These are phyloP conservation scores for Glyphotaelius pellucidus DNA, from an alignment of 2,888 invertebrate genomes.

Conservation along the genomic window DNA sequence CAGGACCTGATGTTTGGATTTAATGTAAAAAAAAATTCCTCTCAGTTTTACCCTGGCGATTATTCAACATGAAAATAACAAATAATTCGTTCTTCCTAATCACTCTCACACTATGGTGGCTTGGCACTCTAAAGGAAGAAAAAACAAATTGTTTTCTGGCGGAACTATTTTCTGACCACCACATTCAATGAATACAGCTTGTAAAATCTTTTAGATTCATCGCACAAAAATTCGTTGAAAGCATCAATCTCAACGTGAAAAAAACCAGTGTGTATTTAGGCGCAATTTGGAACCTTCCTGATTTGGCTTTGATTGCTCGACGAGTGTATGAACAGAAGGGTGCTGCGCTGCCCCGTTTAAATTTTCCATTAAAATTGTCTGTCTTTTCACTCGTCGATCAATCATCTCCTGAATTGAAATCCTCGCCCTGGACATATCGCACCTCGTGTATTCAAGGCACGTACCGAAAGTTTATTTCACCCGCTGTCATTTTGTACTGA, in stretches of 20 bases:
- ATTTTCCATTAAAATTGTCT: conserved; percentile 54
- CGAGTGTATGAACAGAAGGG: neutral
- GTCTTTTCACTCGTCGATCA: conserved; percentile 64
- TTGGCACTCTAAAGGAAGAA: too few relatives aligned
- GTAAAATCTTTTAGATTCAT: neutral
- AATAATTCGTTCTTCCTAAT: too few relatives aligned
- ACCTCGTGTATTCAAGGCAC: conserved; percentile 4
- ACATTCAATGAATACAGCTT: neutral
- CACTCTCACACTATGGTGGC: too few relatives aligned
- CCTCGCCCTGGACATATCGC: neutral
- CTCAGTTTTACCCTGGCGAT: too few relatives aligned
- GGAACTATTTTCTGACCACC: neutral
- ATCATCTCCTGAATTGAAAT: conserved; percentile 64
- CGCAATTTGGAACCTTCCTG: neutral
- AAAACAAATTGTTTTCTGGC: too few relatives aligned
- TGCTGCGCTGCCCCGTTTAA: neutral
- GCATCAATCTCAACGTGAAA: neutral
- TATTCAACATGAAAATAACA: too few relatives aligned
- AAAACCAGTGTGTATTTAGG: neutral
- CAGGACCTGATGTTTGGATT: too few relatives aligned
- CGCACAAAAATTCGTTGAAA: neutral
- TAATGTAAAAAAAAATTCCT: too few relatives aligned
- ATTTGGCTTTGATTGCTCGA: conserved; percentile 40
- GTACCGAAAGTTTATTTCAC: conserved; percentile 23
- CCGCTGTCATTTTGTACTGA: neutral